Base-by-base conservation (phyloP, 1,140 invertebrate genomes). In the Ceratosolen solmsi region DNA sequence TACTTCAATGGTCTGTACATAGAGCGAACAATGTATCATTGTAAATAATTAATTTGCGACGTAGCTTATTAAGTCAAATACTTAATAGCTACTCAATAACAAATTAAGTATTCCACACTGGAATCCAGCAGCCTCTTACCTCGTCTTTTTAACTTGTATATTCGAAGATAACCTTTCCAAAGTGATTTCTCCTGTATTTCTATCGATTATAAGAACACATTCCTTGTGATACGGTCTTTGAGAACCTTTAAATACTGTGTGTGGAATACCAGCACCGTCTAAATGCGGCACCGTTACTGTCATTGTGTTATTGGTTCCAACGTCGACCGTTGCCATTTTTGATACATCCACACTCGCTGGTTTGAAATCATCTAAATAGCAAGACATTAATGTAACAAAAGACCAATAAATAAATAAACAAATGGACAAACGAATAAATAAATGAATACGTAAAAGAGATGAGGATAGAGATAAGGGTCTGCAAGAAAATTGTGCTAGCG, bases 101-200 rank as follows among this genome's bases (percentile, higher is more conserved):
- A n/a, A n/a, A n/a, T n/a, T n/a, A n/a, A n/a, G n/a, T n/a, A n/a
- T n/a, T n/a, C n/a, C n/a, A n/a, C n/a, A n/a, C 9, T 9, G n/a
- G 1, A 3, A 15, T 56, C 20, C 4, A 56, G 15, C 4, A 51
- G 1, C 22, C 54, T 70, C 49, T 63, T 88, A 97, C 95, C 97
- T 94, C 20, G 97, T 99, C 90, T 98, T 98, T 90, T 99, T 99
- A 3, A 99, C 95, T 93, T 96, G 96, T 86, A 99, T 96, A 92
- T 96, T 98, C 85, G 95, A 95, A 56, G 95, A 95, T 68, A 99
- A 93, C 91, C 96, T 96, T 91, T 99, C 98, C 80, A 99, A 90
- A 25, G 96, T 98, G 84, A 99, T 96, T 92, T 98, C 96, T 72
- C 98, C 97, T 4, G 97, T 99, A 60, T 93, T 92, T 89, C 95